These are phyloP conservation scores for Cyprinodon brontotheroides DNA, from an alignment of 2,113 vertebrate species.

Conservation along the genomic window DNA sequence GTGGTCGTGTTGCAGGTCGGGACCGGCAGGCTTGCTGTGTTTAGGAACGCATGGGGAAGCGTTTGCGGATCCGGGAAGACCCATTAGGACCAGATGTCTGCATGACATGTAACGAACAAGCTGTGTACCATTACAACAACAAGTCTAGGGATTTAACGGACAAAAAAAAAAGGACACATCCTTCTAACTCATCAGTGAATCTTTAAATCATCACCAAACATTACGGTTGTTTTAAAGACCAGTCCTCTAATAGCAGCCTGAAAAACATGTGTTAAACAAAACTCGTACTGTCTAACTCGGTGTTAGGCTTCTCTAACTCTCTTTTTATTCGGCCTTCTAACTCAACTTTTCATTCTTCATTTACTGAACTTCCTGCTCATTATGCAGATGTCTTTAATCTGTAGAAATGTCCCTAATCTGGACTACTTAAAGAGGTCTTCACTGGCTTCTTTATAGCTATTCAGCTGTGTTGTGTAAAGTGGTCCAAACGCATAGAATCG, in stretches of 20 bases:
- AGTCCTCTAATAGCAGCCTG: not conserved
- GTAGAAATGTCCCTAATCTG: too few relatives aligned
- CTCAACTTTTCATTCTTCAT: too few relatives aligned
- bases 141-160: not conserved
- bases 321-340: too few relatives aligned
- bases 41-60: not conserved
- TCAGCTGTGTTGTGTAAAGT: not conserved
- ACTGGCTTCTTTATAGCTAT: not conserved
- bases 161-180: not conserved
- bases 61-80: not conserved
- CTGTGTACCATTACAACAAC: not conserved
- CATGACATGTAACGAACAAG: slow-evolving; percentile 3
- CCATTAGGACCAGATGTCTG: slow-evolving; percentile 2
- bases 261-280: too few relatives aligned
- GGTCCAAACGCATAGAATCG: not conserved
- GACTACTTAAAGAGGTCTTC: too few relatives aligned
- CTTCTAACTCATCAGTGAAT: not conserved
- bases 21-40: not conserved
- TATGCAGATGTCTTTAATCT: too few relatives aligned
- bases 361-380: too few relatives aligned
- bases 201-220: not conserved
- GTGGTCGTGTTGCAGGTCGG: slow-evolving; percentile 15
- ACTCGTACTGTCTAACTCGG: too few relatives aligned
- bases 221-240: not conserved
- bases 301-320: too few relatives aligned